These are phyloP conservation scores for Mixornis gularis DNA, from an alignment of 2,113 vertebrate genomes.

Conservation along the genomic window DNA sequence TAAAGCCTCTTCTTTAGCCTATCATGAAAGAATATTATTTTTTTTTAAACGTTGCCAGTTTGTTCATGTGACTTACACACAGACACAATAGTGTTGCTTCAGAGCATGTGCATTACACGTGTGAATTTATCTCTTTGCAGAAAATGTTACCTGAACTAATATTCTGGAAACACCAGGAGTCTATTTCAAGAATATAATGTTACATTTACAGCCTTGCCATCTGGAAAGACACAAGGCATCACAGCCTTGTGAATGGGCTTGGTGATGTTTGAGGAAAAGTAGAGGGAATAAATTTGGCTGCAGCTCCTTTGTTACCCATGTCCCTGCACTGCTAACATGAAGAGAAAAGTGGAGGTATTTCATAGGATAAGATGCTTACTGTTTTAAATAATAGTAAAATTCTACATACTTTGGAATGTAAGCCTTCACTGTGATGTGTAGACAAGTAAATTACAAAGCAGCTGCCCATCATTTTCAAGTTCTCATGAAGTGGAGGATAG, in stretches of 20 bases:
- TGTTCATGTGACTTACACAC: neutral
- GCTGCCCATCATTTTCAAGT: neutral
- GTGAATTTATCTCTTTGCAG: neutral
- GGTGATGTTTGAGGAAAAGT: neutral
- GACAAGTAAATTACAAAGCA: neutral
- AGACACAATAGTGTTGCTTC: neutral
- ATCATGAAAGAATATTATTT: neutral
- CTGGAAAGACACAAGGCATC: neutral
- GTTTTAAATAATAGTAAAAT: neutral
- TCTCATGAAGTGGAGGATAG: neutral
- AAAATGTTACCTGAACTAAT: neutral
- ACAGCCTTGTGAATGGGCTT: neutral
- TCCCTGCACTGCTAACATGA: neutral
- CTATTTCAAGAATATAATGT: neutral
- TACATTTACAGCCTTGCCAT: neutral
- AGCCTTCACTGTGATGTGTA: neutral
- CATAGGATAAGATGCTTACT: neutral
- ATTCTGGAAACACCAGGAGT: neutral
- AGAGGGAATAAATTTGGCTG: neutral
- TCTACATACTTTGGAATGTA: neutral
- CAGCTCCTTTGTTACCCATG: neutral
- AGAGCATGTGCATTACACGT: rapidly evolving
- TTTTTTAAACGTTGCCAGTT: neutral
- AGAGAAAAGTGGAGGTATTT: neutral
- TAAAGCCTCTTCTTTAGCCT: neutral